Percentiles rank a stretch among this genome's conserved stretches.
These are phyloP conservation scores for Ichneumon xanthorius DNA, from an alignment of 2,888 invertebrate species.

Conservation along the genomic window DNA sequence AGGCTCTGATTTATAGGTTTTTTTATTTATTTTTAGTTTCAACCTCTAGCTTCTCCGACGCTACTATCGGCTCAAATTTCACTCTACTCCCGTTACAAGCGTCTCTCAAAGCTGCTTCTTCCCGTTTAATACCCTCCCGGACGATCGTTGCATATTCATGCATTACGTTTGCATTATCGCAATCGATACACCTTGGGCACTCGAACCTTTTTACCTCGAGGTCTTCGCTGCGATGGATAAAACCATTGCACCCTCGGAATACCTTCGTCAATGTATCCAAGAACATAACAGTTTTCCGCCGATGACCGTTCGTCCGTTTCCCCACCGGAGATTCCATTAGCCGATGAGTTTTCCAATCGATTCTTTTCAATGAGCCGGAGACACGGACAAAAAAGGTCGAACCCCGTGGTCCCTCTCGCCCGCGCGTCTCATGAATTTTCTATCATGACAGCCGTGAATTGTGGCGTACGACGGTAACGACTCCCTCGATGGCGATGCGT, in stretches of 20 bases:
- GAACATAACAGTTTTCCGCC: background rate
- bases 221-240: background rate
- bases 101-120: background rate
- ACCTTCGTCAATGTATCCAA: conserved; percentile 63
- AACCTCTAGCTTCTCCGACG: conserved; percentile 57
- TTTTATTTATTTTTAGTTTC: conserved; percentile 76
- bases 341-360: conserved; percentile 72
- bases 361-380: background rate
- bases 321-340: conserved; percentile 78
- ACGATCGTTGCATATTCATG: conserved; percentile 20
- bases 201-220: background rate
- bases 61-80: conserved; percentile 4
- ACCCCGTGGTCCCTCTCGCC: background rate
- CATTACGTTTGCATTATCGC: conserved; percentile 4
- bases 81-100: background rate
- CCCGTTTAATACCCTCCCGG: conserved; percentile 6
- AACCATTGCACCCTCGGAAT: conserved; percentile 54
- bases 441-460: background rate
- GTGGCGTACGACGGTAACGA: background rate
- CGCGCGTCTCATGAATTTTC: conserved; percentile 24
- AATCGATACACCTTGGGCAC: conserved; percentile 66
- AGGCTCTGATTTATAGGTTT: conserved; percentile 81
- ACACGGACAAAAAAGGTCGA: background rate
- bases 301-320: conserved; percentile 68
- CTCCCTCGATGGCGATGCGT: background rate